Base-by-base conservation (phyloP, 2,888 invertebrate species). In the Odontocerum albicorne region DNA sequence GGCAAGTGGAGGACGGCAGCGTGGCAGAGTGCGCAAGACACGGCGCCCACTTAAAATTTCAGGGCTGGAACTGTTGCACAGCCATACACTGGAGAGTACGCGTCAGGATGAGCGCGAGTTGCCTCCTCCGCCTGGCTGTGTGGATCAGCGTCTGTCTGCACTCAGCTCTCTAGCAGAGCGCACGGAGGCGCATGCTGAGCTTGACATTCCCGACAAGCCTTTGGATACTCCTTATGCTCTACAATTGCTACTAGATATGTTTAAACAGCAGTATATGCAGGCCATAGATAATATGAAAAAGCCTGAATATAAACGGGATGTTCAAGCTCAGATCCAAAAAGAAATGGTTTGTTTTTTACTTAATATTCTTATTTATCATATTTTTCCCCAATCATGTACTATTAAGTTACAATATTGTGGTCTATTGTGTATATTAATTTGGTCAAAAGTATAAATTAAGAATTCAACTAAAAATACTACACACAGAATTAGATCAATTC, bases 71-170 rank as follows among this genome's bases (percentile, higher is more conserved):
- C 79, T 93, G 64, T 75, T 95, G 63, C 94, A 95, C 72, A 90
- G 88, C 65, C 89, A 93, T 72, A 95, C 95, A 31, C 77, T 95
- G 62, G 82, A 92, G 4, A 93, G 93, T 67, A 93, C 93, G 13
- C 86, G 90, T 16, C 85, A 86, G 46, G 89, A 89, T 70, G 60
- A 59, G 36, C 54, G 51, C 35, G 52, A 31, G 70, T 79, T 88
- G 61, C 91, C 91, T 32, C 91, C 93, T 21, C 93, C 93, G 40
- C 93, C 92, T 7, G 95, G 95, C 49, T 92, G 92, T 69, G 90
- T 95, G 55, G 94, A 92, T 72, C 93, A 94, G 70, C 92, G 93
- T 63, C 75, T 95, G 55, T 91, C 92, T 2, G 86, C 89, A 38
- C 75, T 93, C 47, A 86, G 89, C 35, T 80, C 85, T 49, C 79